phyloP scores from a whole-genome alignment of 2,797 vertebrate species.

The Halcyon chelicuti region DNA sequence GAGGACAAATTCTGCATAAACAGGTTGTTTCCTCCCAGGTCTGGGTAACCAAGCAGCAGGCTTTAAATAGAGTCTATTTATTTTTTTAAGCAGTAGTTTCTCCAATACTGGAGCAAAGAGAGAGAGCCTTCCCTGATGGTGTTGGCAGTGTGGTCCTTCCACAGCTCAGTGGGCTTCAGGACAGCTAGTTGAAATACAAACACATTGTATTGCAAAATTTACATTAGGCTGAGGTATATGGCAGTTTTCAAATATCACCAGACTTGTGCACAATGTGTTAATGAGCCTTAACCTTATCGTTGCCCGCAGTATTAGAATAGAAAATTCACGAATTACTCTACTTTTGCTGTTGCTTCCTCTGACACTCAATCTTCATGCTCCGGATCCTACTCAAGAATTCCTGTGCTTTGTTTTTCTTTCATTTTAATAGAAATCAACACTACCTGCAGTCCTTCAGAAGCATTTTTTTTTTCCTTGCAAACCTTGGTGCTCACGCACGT shows the following conservation, averaged over 20 bases:
- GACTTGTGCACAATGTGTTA: background rate
- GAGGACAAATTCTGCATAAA: background rate
- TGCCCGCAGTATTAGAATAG: background rate
- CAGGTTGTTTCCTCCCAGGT: background rate
- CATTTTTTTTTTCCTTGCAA: background rate
- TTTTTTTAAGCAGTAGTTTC: background rate
- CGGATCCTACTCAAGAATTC: background rate
- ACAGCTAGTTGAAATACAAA: background rate
- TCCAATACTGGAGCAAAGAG: background rate
- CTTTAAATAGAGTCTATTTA: background rate
- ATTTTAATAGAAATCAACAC: background rate
- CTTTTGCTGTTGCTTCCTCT: background rate
- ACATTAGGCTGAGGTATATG: background rate
- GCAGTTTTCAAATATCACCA: background rate
- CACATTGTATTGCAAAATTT: background rate
- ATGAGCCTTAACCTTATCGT: background rate
- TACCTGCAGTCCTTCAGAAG: background rate
- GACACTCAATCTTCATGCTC: background rate
- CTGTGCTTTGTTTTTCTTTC: background rate
- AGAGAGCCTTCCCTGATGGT: accelerated
- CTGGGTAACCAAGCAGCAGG: background rate
- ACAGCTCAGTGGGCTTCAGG: background rate
- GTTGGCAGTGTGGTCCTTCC: background rate
- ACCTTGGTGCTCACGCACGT: background rate
- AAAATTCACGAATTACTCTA: background rate